Conservation (phyloP, 1,140 invertebrate genomes). For the Anoplolepis gracilipes region DNA sequence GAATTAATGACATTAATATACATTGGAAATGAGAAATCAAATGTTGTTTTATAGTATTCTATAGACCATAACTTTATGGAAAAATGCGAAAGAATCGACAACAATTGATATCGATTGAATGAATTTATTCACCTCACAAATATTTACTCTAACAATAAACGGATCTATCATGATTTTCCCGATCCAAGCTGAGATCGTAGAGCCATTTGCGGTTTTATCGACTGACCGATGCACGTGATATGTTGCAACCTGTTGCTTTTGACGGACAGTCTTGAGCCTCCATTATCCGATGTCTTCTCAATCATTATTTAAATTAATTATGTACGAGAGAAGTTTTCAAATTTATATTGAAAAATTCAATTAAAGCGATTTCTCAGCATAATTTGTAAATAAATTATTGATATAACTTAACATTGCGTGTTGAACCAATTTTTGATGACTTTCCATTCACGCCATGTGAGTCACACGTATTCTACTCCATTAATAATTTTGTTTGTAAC, state of each 20-base stretch:
- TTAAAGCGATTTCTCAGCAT: not conserved
- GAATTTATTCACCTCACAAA: not conserved
- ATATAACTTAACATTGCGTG: too few relatives aligned
- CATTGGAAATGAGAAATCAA: not conserved
- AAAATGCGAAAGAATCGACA: conserved; percentile 3
- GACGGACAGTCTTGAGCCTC: conserved; percentile 65
- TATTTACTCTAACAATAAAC: not conserved
- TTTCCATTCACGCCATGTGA: too few relatives aligned
- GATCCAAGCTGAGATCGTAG: conserved; percentile 38
- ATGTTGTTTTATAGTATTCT: not conserved
- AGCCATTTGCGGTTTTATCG: conserved; percentile 65
- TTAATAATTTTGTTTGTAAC: too few relatives aligned
- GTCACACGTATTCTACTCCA: too few relatives aligned
- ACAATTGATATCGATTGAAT: not conserved
- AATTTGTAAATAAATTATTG: too few relatives aligned
- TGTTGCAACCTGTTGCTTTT: conserved; percentile 72
- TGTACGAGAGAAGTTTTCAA: not conserved
- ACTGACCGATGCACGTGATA: conserved; percentile 63
- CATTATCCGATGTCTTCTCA: conserved; percentile 18
- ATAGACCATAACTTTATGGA: not conserved
- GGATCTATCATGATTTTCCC: not conserved
- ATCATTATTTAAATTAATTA: conserved; percentile 43
- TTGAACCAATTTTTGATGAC: too few relatives aligned
- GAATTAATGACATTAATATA: not conserved
- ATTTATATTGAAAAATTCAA: not conserved